Conservation (phyloP, 2,113 vertebrate species). For the Dromiciops gliroides region DNA sequence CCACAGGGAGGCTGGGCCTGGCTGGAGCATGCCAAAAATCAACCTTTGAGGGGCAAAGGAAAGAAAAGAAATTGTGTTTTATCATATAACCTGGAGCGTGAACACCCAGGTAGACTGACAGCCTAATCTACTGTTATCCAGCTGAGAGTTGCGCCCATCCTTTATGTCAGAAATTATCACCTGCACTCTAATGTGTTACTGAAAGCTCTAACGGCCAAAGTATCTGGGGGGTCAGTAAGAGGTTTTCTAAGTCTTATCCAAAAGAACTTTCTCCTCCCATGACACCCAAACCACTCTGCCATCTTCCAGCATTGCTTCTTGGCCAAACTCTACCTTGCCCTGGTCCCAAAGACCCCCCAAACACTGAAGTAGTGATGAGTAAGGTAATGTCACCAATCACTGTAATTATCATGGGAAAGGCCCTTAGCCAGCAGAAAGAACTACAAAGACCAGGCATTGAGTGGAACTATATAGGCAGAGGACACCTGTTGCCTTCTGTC, state of each 20-base stretch:
- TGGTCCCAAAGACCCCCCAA: neutral
- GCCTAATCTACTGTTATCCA: neutral
- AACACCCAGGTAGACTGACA: neutral
- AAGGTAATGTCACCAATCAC: neutral
- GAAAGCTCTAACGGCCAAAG: neutral
- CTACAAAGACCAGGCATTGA: neutral
- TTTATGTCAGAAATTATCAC: neutral
- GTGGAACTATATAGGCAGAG: neutral
- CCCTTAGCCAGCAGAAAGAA: neutral
- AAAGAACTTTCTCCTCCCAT: too few relatives aligned
- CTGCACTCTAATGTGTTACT: neutral
- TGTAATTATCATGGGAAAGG: neutral
- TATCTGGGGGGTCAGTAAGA: neutral
- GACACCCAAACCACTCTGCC: neutral
- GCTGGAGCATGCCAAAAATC: constrained; percentile 89
- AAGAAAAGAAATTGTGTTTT: neutral
- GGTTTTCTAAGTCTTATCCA: too few relatives aligned
- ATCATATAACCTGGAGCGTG: fast-evolving
- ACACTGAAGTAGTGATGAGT: neutral
- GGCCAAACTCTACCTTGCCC: neutral
- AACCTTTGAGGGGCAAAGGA: constrained; percentile 82
- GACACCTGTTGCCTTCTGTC: neutral
- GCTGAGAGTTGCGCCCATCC: neutral
- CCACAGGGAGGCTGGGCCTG: constrained; percentile 79
- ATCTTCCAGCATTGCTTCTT: too few relatives aligned